These are phyloP conservation scores for Anniella stebbinsi DNA, from an alignment of 2,797 vertebrate genomes.

Conservation along the genomic window DNA sequence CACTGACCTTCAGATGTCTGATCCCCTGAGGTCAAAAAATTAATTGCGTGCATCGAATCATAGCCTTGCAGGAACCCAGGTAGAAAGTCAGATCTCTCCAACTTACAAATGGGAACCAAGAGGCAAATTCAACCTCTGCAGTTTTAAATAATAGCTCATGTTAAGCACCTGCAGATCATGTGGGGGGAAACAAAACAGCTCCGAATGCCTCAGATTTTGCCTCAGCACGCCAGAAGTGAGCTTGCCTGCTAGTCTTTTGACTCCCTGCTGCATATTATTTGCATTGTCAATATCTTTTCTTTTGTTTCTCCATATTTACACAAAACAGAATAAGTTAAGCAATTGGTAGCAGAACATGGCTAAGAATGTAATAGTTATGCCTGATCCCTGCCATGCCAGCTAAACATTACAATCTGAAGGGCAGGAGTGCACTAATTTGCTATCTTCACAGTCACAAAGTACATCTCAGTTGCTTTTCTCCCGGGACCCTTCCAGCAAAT, in stretches of 20 bases:
- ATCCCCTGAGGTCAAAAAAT: not conserved
- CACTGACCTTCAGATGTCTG: not conserved
- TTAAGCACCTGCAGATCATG: not conserved
- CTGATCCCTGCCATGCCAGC: conserved; percentile 1
- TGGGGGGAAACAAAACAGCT: not conserved
- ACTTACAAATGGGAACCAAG: not conserved
- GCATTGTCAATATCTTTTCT: not conserved
- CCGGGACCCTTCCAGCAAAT: not conserved
- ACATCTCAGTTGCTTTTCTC: conserved; percentile 32
- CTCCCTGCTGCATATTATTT: not conserved
- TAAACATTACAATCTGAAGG: conserved; percentile 20
- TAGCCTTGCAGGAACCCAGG: too few relatives aligned
- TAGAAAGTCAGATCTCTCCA: not conserved
- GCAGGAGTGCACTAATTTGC: conserved; percentile 11
- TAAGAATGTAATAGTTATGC: not conserved
- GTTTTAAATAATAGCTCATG: not conserved
- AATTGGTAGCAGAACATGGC: not conserved
- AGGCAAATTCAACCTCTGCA: not conserved
- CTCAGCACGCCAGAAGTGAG: not conserved
- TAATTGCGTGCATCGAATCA: not conserved
- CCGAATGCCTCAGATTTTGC: not conserved
- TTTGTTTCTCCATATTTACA: conserved; percentile 21
- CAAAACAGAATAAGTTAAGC: conserved; percentile 5
- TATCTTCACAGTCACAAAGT: conserved; percentile 17
- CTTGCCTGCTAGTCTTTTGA: not conserved